A percentile compares a stretch with the other conserved stretches of the same genome.
phyloP scores from a whole-genome alignment of 2,797 vertebrate species.

The Peromyscus eremicus region DNA sequence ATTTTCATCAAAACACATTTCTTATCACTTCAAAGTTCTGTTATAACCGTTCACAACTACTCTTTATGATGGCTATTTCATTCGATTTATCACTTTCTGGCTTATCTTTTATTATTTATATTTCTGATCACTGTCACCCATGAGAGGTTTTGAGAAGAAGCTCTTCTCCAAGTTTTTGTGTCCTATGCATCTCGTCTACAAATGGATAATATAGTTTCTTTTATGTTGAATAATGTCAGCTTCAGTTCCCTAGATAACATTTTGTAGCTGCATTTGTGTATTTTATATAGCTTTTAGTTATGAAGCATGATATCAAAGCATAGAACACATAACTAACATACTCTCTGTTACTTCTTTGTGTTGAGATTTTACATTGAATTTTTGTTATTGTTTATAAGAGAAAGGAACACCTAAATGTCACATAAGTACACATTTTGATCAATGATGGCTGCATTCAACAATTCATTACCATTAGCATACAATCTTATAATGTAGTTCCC shows the following conservation, averaged over 20 bases:
- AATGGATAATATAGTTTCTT: slow-evolving; percentile 5
- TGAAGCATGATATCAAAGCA: neutral
- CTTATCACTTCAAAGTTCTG: neutral
- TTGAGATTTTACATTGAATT: neutral
- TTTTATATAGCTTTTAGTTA: slow-evolving; percentile 26
- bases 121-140: neutral
- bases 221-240: slow-evolving; percentile 47
- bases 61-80: neutral
- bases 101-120: slow-evolving; percentile 28
- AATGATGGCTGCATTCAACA: neutral
- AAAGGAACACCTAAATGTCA: neutral
- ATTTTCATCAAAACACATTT: neutral
- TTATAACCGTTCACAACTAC: neutral
- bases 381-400: neutral
- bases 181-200: slow-evolving; percentile 33
- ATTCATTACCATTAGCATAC: neutral
- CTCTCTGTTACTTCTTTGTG: neutral
- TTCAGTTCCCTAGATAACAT: slow-evolving; percentile 15
- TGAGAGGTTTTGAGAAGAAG: neutral
- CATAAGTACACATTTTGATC: neutral
- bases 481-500: neutral
- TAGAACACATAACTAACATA: neutral
- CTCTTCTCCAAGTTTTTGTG: neutral
- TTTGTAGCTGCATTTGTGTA: slow-evolving; percentile 25
- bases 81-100: slow-evolving; percentile 27